A percentile compares a stretch with the other conserved stretches of the same genome.
phyloP scores from a whole-genome alignment of 2,113 vertebrate genomes.

The Phylloscopus whistleri region DNA sequence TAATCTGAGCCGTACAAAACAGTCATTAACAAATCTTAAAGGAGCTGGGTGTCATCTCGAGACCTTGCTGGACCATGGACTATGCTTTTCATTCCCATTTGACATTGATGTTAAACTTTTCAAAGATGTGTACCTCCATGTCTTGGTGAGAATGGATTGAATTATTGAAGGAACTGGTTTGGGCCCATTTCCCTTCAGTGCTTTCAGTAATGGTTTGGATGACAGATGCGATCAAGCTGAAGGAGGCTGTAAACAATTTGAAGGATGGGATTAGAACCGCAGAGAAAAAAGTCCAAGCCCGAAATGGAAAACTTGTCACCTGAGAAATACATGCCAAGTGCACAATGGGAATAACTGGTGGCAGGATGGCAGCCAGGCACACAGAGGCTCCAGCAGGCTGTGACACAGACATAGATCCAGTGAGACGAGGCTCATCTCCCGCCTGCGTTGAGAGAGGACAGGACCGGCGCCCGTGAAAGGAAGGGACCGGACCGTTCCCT shows the following conservation, averaged over 20 bases:
- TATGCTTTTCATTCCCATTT: background rate
- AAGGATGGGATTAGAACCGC: background rate
- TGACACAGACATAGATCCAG: fast-evolving
- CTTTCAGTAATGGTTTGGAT: background rate
- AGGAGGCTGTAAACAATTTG: background rate
- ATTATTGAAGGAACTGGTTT: background rate
- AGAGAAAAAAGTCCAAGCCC: background rate
- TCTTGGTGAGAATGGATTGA: background rate
- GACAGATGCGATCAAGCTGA: background rate
- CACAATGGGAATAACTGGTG: fast-evolving
- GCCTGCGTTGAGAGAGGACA: fast-evolving
- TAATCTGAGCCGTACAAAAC: background rate
- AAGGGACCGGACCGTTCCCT: background rate
- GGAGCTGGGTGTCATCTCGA: background rate
- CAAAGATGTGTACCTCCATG: background rate
- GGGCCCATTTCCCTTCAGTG: background rate
- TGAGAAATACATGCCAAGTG: background rate
- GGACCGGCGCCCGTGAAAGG: fast-evolving
- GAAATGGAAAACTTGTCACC: too few species aligned
- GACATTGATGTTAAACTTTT: background rate
- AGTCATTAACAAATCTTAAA: background rate
- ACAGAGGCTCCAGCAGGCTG: background rate
- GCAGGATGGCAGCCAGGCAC: background rate
- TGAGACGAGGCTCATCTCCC: fast-evolving
- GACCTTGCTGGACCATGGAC: background rate